These are phyloP conservation scores for Leguminivora glycinivorella DNA, from an alignment of 1,140 invertebrate species.

Conservation along the genomic window DNA sequence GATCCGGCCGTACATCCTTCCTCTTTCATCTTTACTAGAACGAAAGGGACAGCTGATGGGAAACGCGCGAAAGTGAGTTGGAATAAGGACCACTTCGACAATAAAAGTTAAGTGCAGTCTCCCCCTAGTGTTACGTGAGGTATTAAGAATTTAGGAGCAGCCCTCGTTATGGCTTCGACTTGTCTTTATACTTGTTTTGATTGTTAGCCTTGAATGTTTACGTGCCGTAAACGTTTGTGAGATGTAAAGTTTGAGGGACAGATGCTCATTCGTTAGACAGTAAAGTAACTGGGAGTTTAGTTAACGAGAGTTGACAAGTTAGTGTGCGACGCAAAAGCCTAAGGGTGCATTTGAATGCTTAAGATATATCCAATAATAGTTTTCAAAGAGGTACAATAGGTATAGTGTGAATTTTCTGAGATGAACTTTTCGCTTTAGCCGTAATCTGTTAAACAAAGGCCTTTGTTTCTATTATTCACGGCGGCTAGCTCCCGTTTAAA, in stretches of 20 bases:
- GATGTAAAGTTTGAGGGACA: constrained; percentile 22
- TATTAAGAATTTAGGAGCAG: constrained; percentile 37
- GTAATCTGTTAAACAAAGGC: too few relatives aligned
- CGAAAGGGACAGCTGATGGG: neutral
- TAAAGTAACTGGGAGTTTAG: constrained; percentile 24
- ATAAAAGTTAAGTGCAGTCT: constrained; percentile 37
- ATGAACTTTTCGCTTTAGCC: too few relatives aligned
- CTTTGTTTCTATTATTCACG: too few relatives aligned
- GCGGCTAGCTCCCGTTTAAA: too few relatives aligned
- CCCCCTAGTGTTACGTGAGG: constrained; percentile 35
- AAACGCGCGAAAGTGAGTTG: neutral
- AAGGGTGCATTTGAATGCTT: too few relatives aligned
- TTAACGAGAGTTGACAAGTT: constrained; percentile 11
- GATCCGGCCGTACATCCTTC: neutral
- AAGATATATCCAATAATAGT: too few relatives aligned
- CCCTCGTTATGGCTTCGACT: constrained; percentile 23
- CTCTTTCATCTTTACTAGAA: neutral
- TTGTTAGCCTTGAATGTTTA: constrained; percentile 25
- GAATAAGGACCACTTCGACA: constrained; percentile 23
- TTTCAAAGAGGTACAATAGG: too few relatives aligned
- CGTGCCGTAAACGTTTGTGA: constrained; percentile 17
- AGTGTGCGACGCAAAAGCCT: neutral
- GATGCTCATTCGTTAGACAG: constrained; percentile 5
- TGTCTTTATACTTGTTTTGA: constrained; percentile 29
- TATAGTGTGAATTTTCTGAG: too few relatives aligned